Base-by-base conservation (phyloP, 1,140 invertebrate species). In the Drosophila subpulchrella region DNA sequence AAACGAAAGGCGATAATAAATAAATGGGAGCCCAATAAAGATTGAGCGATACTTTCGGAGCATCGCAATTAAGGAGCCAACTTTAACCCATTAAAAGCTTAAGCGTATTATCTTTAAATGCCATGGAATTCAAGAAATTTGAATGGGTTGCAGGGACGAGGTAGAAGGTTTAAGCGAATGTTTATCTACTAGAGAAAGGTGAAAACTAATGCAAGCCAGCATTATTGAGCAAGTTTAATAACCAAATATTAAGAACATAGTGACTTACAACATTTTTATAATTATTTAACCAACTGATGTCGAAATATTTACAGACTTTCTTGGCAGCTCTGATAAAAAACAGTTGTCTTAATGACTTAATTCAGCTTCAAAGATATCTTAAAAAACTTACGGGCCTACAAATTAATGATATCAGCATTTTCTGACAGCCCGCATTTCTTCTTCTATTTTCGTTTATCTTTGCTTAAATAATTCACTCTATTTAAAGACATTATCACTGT, bases 1-100 rank as follows among this genome's bases (percentile, higher is more conserved):
- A 51, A 55, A 51, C 57, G 58, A 59, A 54, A 39, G 46, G 53
- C 63, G 74, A 70, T 81, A 65, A 68, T 78, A 65, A 66, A 78
- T 68, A 82, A 75, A 63, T 63, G 42, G 50, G 48, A 55, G 38
- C 56, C 41, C 59, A 65, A 75, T 66, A 75, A 61, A 75, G 51
- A 55, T 74, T 74, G 65, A 53, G 47, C 60, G 47, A 66, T 68
- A 36, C 39, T 51, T 24, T 46, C 15, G 24, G 27, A 30, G 36
- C 32, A n/a, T 11, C 36, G 60, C 59, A 56, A 65, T 65, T 55
- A 63, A 56, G 63, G 51, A 30, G 34, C 17, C 46, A 48, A 30
- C 30, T 42, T 65, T 51, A 65, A 56, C 36, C 47, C 53, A 62
- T 61, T 67, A 30, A 61, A 47, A 34, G 58, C n/a, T 20, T 39